Percentiles rank a stretch among this genome's conserved stretches.
These are phyloP conservation scores for Pseudochromis fuscus DNA, from an alignment of 2,797 vertebrate genomes.

Conservation along the genomic window DNA sequence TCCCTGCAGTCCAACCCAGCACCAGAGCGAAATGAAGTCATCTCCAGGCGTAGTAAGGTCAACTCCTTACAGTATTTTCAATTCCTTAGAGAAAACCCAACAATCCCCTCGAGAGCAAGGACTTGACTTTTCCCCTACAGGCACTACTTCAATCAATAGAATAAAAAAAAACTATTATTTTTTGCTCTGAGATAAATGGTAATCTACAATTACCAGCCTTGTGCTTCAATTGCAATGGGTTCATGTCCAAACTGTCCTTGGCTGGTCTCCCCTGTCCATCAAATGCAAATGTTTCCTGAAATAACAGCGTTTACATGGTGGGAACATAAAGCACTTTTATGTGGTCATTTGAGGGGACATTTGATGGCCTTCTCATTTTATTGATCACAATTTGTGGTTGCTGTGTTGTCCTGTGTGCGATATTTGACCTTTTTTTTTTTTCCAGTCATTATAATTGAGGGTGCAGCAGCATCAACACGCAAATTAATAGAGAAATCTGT, in stretches of 20 bases:
- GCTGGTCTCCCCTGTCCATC: conserved; percentile 8
- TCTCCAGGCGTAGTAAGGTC: no score
- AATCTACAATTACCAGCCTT: background rate
- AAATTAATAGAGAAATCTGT: conserved; percentile 16
- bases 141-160: no score
- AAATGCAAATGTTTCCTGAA: conserved; percentile 1
- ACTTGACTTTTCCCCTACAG: background rate
- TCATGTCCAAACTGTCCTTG: conserved; percentile 4
- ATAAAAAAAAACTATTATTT: background rate
- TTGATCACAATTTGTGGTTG: conserved; percentile 4
- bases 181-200: background rate
- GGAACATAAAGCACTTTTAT: conserved; percentile 19
- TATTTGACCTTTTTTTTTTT: conserved; percentile 1
- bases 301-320: conserved; percentile 9
- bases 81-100: no score
- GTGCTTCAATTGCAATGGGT: background rate
- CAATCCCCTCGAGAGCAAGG: no score
- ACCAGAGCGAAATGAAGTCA: no score
- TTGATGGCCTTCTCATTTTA: conserved; percentile 25
- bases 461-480: background rate
- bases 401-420: background rate
- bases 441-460: conserved; percentile 14
- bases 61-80: no score
- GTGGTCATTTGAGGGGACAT: conserved; percentile 11
- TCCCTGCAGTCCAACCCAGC: no score